Evolutionary conservation across 2,888 invertebrate genomes (phyloP), one percentile per base, ranked within the genome.

Genomic region (Protodeltote pygarga): DNA sequence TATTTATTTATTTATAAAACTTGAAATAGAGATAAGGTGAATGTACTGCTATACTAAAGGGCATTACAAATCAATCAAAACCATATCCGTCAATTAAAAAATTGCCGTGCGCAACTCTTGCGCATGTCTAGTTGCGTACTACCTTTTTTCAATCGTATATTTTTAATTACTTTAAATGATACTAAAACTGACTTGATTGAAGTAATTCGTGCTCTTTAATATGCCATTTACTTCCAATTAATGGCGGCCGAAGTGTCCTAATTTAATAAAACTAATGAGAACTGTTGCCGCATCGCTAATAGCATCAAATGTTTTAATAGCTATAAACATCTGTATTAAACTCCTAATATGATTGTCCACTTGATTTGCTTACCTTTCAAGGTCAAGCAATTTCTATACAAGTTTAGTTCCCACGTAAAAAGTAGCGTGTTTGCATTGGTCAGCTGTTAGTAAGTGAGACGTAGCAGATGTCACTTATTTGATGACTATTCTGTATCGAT

Each of bases 371-470:
- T 29, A 19, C 20, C 16, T 24, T 24, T 59, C 37, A 51, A 55
- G 59, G 52, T 51, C 17, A 28, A 28, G 24, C 6, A 39, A 35
- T 45, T 60, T 48, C 23, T 42, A 46, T 58, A 55, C 34, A 38
- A 49, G 54, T 48, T 42, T 15, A 28, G 38, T 63, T 70, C 65
- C 31, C 70, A 65, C 39, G 52, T 20, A 40, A 33, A 14, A 8
- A 29, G 24, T 51, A n/a, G n/a, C n/a, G n/a, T 60, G 53, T 53
- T 50, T 39, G 49, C 20, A 48, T 19, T 37, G 4, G 32, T 29
- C 3, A 8, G 25, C 49, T 47, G 31, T 48, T 48, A 19, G 29
- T 35, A 20, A 16, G 34, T 54, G 61, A 32, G 63, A 66, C 45
- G 41, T 8, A 63, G 49, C 73, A 59, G 25, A 25, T 44, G 37